phyloP scores from a whole-genome alignment of 2,888 invertebrate species.

The Dolichomitus sp. region DNA sequence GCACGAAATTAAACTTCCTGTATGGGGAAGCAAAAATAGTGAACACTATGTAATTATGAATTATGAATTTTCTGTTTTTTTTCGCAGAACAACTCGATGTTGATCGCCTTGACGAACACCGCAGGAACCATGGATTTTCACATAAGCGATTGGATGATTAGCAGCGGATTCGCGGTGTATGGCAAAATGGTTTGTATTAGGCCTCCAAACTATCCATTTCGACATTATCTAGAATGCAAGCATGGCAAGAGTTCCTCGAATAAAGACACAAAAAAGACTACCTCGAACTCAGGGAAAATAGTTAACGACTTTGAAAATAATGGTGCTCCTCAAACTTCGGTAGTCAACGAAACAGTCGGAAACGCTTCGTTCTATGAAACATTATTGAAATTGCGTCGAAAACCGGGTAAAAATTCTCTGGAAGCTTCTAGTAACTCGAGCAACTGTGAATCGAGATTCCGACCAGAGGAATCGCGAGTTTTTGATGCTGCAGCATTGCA shows the following conservation, averaged over 20 bases:
- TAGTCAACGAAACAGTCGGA: neutral
- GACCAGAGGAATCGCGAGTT: neutral
- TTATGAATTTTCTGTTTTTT: constrained; percentile 13
- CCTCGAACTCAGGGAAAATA: constrained; percentile 16
- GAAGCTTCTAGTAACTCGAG: neutral
- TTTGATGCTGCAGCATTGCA: constrained; percentile 3
- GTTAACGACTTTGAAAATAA: constrained; percentile 11
- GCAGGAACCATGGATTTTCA: constrained; percentile 76
- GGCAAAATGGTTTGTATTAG: constrained; percentile 82
- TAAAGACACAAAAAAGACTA: neutral
- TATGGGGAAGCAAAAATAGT: no score
- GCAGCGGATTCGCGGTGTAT: constrained; percentile 73
- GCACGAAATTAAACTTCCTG: no score
- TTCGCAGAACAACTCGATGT: constrained; percentile 80
- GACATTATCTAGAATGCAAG: constrained; percentile 54
- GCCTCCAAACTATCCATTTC: constrained; percentile 71
- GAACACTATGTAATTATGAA: no score
- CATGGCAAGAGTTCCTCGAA: neutral
- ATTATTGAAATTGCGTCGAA: constrained; percentile 42
- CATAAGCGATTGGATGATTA: constrained; percentile 80
- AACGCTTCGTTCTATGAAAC: constrained; percentile 10
- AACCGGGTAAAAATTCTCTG: neutral
- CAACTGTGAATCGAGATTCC: neutral
- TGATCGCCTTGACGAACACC: constrained; percentile 78
- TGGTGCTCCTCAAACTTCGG: neutral